Evolutionary conservation across 2,797 vertebrate genomes (phyloP), one percentile per base, ranked within the genome.

Genomic region (Fistularia commersonii): DNA sequence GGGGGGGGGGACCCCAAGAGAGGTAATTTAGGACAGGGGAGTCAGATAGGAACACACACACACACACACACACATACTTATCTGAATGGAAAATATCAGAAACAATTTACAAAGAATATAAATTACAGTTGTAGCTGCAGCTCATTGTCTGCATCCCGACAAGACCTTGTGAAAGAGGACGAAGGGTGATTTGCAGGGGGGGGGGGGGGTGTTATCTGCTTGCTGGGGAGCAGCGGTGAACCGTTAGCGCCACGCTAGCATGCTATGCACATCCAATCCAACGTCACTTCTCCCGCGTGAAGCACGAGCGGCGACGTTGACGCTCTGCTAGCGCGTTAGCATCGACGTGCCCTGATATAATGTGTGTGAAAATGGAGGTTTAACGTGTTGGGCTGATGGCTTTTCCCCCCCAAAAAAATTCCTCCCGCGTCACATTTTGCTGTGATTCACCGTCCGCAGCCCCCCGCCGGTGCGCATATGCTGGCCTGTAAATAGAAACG

Each of bases 61-160:
- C 89, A 89, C 90, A 90, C 87, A 91, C 89, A 88, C 86, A 85
- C 74, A 74, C 67, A 54, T 71, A 77, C 84, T 86, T 89, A 90
- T 91, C 86, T 84, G 71, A 82, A 89, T 82, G 69, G 82, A 83
- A 82, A 89, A 86, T 7, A 85, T 82, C 79, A 71, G 77, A 86
- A 80, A 88, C 86, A 85, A 88, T 90, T 88, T 88, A 86, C 86
- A 91, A 88, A 88, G 82, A 86, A 88, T 83, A 87, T 89, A 89
- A 89, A 91, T 90, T 76, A 89, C 70, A 49, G 68, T 63, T 72
- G 84, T 79, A 68, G 78, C 79, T 46, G 48, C 77, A 82, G 72
- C 74, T 72, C 75, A 76, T 54, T 68, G 79, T 80, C 80, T 72
- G 54, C 80, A 79, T 80, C 84, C 82, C 77, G 70, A 67, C 48